A percentile compares a stretch with the other conserved stretches of the same genome.
Conservation (phyloP, 1,140 invertebrate genomes). For the Pissodes strobi region DNA sequence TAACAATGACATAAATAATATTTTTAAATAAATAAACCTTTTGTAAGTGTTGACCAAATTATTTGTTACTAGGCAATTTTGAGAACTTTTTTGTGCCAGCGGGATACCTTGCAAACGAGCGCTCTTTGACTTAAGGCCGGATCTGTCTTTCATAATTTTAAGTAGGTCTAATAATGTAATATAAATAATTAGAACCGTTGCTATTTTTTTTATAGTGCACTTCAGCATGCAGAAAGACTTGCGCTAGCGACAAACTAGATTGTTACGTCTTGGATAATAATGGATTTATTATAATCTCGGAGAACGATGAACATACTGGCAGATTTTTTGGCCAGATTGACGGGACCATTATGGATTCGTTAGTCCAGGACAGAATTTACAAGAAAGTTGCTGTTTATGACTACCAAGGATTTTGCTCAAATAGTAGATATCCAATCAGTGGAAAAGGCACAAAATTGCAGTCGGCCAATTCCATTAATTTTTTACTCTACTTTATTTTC, state of each 20-base stretch:
- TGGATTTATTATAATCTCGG: slow-evolving; percentile 90
- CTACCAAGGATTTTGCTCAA: slow-evolving; percentile 75
- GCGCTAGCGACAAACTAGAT: slow-evolving; percentile 82
- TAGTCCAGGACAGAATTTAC: slow-evolving; percentile 89
- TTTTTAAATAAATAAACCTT: no score
- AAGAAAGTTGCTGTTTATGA: slow-evolving; percentile 84
- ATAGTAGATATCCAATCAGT: slow-evolving; percentile 73
- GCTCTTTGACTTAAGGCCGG: no score
- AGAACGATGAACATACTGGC: slow-evolving; percentile 80
- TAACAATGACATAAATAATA: no score
- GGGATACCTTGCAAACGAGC: no score
- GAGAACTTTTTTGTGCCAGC: no score
- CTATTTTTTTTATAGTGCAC: slow-evolving; percentile 73
- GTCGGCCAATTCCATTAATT: slow-evolving; percentile 36
- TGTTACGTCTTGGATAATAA: slow-evolving; percentile 93
- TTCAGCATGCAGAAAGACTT: slow-evolving; percentile 77
- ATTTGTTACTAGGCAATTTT: no score
- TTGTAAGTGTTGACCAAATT: no score
- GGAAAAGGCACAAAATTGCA: slow-evolving; percentile 58
- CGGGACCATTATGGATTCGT: slow-evolving; percentile 91
- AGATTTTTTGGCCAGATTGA: slow-evolving; percentile 92
- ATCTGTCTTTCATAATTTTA: no score
- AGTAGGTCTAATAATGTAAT: no score
- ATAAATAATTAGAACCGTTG: no score
- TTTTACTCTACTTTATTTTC: slow-evolving; percentile 40